Conservation (phyloP, 1,140 invertebrate genomes). For the Trichoplusia ni region DNA sequence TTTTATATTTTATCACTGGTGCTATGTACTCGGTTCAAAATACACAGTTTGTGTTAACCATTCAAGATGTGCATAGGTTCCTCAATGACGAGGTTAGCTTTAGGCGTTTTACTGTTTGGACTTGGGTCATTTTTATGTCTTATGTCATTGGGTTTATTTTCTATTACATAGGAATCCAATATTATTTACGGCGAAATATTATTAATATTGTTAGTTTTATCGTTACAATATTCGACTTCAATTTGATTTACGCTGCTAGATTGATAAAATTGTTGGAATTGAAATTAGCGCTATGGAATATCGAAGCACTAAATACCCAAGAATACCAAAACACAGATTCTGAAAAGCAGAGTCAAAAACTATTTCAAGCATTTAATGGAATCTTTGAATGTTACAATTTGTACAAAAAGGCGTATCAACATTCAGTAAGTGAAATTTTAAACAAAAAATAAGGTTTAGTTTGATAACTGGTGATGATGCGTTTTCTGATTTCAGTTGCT, state of each 20-base stretch:
- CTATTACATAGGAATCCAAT: background rate
- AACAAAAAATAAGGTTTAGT: no score
- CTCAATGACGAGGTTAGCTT: background rate
- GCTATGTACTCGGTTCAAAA: background rate
- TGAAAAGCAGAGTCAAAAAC: background rate
- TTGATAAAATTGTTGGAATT: background rate
- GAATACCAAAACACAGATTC: background rate
- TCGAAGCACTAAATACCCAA: background rate
- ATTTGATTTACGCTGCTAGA: background rate
- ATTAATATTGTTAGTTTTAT: background rate
- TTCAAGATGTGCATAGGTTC: conserved; percentile 1
- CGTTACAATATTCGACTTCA: background rate
- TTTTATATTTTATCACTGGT: background rate
- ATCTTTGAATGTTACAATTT: conserved; percentile 1
- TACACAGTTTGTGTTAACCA: background rate
- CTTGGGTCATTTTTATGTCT: background rate
- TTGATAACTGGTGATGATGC: no score
- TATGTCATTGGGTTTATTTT: background rate
- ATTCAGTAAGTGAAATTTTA: background rate
- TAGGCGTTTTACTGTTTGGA: background rate
- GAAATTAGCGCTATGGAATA: background rate
- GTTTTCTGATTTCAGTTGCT: no score
- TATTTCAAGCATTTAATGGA: background rate
- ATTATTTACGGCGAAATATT: background rate
- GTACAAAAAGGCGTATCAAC: background rate